A percentile compares a stretch with the other conserved stretches of the same genome.
Conservation (phyloP, 2,888 invertebrate species). For the Ochropacha duplaris region DNA sequence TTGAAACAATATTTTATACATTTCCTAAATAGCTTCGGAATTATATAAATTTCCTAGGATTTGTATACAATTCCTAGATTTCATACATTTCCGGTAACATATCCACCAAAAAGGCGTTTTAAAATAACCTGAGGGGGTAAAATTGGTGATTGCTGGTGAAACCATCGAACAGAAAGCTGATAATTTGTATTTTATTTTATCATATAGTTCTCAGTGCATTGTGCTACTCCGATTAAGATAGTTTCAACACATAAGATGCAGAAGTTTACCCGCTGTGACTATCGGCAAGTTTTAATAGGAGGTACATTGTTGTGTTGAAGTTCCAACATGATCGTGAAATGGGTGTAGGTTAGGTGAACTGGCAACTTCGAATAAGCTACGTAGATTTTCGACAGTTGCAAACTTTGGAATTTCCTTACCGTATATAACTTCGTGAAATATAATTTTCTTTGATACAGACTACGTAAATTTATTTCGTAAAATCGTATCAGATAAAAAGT, state of each 20-base stretch:
- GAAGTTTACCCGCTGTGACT: slow-evolving; percentile 6
- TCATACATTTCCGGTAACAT: too few relatives aligned
- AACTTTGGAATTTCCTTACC: not conserved
- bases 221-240: not conserved
- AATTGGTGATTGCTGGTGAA: too few relatives aligned
- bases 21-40: too few relatives aligned
- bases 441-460: not conserved
- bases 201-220: not conserved
- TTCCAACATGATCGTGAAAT: slow-evolving; percentile 6
- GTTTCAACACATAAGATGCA: not conserved
- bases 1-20: too few relatives aligned
- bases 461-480: not conserved
- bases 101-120: too few relatives aligned
- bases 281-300: slow-evolving; percentile 12
- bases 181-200: not conserved
- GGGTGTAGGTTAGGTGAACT: slow-evolving; percentile 1
- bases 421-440: not conserved
- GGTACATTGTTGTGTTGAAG: slow-evolving; percentile 5
- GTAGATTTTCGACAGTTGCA: slow-evolving; percentile 8
- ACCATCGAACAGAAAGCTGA: too few relatives aligned
- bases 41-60: too few relatives aligned
- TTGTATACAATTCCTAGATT: too few relatives aligned
- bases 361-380: slow-evolving; percentile 6
- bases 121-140: too few relatives aligned
- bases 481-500: not conserved